Base-by-base conservation (phyloP, 2,113 vertebrate species). In the Bubo bubo region DNA sequence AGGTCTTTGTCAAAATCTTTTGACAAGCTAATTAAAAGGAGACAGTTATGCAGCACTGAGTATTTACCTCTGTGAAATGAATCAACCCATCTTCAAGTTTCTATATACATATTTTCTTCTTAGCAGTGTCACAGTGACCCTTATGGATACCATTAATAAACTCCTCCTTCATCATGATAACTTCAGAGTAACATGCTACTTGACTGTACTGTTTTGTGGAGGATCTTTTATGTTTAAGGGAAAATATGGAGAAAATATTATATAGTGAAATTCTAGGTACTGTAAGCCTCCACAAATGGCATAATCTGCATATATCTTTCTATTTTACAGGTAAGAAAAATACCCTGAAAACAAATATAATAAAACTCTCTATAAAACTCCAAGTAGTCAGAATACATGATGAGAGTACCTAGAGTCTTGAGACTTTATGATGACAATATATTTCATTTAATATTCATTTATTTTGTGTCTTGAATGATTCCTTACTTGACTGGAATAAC, bases 11-110 rank as follows among this genome's bases (percentile, higher is more conserved):
- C 97, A 98, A 98, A 98, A 97, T 90, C 96, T 98, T 98, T 97
- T 98, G 98, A 98, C 98, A 98, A 98, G 98, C 79, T 98, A 98
- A 98, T 98, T 98, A 98, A 98, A 98, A 89, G 47, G 74, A 98
- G 96, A 97, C 91, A 88, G 95, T 95, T 97, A 96, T 83, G 89
- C 87, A 97, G 93, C 76, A 93, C 71, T 91, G 93, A 89, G 26
- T 98, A 96, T 98, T 98, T 98, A 98, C 97, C 96, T 97, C 96
- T 95, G 92, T 88, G 96, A 98, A 98, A 97, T 97, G 76, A 97
- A 97, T 97, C 97, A 98, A 95, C 93, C 70, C 58, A 94, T 98
- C 94, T 95, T 97, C 91, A 96, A 93, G 86, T 95, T 96, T 86
- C 74, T 92, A 32, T 88, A 96, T 90, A 83, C 88, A 92, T 97